Evolutionary conservation across 2,797 vertebrate genomes (phyloP).

Genomic region (Chelonia mydas): DNA sequence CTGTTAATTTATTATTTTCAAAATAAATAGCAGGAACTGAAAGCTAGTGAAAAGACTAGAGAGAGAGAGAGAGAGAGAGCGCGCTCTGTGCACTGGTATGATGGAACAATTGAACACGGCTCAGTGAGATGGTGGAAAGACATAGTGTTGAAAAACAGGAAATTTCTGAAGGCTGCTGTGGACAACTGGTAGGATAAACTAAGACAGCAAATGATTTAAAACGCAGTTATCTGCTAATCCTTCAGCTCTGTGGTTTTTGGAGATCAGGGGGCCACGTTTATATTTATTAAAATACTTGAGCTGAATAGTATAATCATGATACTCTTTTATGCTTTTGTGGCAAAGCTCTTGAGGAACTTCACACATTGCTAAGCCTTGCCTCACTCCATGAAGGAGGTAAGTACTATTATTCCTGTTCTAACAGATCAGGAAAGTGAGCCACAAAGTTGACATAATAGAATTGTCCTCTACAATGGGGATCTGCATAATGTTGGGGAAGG

Average conservation of each 20-base stretch:
- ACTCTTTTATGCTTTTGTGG: fast-evolving
- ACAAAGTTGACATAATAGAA: neutral
- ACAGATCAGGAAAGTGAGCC: neutral
- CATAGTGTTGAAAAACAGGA: neutral
- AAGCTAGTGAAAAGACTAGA: neutral
- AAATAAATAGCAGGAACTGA: neutral
- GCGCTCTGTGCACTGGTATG: neutral
- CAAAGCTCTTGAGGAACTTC: neutral
- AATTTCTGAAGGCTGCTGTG: neutral
- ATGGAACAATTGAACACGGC: neutral
- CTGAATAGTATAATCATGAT: neutral
- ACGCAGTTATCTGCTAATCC: neutral
- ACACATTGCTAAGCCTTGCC: neutral
- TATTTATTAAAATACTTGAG: neutral
- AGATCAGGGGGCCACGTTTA: neutral
- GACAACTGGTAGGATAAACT: neutral
- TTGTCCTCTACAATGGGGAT: neutral
- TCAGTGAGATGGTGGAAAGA: neutral
- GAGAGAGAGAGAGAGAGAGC: neutral
- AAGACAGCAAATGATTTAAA: neutral
- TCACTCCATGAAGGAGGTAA: neutral
- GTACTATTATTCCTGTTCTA: neutral
- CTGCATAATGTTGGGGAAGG: neutral
- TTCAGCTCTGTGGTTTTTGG: neutral
- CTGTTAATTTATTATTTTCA: neutral